Percentiles rank a stretch among this genome's conserved stretches.
phyloP scores from a whole-genome alignment of 2,888 invertebrate species.

The Flabesymbios commensalis region DNA sequence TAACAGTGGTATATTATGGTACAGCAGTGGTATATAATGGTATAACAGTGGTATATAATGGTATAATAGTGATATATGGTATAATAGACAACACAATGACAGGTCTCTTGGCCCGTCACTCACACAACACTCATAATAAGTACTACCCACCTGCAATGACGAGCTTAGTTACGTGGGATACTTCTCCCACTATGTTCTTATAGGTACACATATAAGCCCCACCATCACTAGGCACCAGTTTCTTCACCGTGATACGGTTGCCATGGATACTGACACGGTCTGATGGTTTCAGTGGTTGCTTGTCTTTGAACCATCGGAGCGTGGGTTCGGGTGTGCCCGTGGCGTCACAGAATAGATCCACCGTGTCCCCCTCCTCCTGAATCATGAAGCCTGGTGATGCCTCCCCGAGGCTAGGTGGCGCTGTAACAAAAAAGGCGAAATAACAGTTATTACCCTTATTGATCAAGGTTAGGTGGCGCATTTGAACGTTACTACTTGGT shows the following conservation, averaged over 20 bases:
- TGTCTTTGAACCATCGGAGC: conserved; percentile 90
- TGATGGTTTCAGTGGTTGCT: conserved; percentile 23
- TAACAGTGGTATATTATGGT: too few species aligned
- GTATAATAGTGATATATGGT: too few species aligned
- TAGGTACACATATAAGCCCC: conserved; percentile 97
- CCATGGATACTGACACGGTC: conserved; percentile 22
- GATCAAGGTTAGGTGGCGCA: too few species aligned
- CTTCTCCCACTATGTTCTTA: conserved; percentile 92
- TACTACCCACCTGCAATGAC: conserved; percentile 78
- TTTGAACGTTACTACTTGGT: too few species aligned
- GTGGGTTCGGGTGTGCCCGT: conserved; percentile 92
- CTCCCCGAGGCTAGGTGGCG: conserved; percentile 32
- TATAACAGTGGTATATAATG: too few species aligned
- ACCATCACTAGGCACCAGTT: conserved; percentile 90
- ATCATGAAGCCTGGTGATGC: conserved; percentile 37
- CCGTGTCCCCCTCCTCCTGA: conserved; percentile 75
- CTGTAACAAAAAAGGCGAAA: conserved; percentile 13
- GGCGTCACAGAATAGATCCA: conserved; percentile 94
- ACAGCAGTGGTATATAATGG: too few species aligned
- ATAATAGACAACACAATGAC: too few species aligned
- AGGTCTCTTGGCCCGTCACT: too few species aligned
- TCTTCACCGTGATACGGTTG: conserved; percentile 69
- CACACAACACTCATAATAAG: background rate
- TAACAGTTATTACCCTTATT: too few species aligned
- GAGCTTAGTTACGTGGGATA: conserved; percentile 92